Evolutionary conservation across 2,113 vertebrate genomes (phyloP).

Genomic region (Gobiocypris rarus): DNA sequence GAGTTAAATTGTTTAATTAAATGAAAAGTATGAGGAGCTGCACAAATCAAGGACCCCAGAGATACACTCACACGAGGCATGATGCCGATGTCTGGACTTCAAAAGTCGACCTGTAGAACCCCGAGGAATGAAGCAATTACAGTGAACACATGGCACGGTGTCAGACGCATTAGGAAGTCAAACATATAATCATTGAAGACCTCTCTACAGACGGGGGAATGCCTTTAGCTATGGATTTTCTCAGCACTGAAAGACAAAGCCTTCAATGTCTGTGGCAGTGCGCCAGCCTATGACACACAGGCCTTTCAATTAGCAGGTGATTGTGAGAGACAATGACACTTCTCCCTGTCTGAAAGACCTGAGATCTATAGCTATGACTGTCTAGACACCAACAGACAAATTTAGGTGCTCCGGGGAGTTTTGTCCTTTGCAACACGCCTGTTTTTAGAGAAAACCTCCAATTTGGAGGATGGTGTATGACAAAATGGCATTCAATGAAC

Average conservation of each 20-base stretch:
- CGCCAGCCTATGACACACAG: not conserved
- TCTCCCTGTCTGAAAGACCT: constrained; percentile 20
- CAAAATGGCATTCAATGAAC: constrained; percentile 21
- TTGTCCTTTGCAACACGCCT: constrained; percentile 11
- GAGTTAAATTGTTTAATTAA: not conserved
- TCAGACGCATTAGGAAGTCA: constrained; percentile 44
- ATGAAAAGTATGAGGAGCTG: not conserved
- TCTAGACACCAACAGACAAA: constrained; percentile 40
- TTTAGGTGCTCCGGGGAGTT: constrained; percentile 15
- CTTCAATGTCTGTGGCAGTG: not conserved
- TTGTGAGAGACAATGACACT: constrained; percentile 27
- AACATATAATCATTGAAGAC: constrained; percentile 46
- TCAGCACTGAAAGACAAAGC: constrained; percentile 24
- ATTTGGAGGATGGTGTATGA: constrained; percentile 5
- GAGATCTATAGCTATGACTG: constrained; percentile 29
- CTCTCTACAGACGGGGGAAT: constrained; percentile 14
- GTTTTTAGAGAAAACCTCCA: not conserved
- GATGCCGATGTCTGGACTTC: constrained; percentile 30
- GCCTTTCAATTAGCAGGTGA: constrained; percentile 42
- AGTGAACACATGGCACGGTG: constrained; percentile 28
- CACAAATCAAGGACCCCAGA: not conserved
- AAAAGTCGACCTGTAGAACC: constrained; percentile 32
- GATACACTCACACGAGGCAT: constrained; percentile 34
- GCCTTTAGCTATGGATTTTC: constrained; percentile 45
- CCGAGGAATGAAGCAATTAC: constrained; percentile 37